Base-by-base conservation (phyloP, 2,888 invertebrate species). In the Drosophila formosana region DNA sequence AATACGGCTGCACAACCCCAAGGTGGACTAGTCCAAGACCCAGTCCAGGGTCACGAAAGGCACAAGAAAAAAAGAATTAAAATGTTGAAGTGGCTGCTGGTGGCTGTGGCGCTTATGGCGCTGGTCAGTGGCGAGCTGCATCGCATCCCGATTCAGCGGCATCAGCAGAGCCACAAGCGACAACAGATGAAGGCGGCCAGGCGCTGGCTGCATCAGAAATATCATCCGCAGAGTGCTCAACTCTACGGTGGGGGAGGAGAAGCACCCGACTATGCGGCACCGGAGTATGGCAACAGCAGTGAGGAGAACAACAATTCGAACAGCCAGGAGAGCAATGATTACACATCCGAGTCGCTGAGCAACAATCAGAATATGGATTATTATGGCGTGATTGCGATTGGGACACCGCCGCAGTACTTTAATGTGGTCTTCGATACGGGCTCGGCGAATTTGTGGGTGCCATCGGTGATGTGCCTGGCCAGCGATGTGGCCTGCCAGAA, bases 371-470 rank as follows among this genome's bases (percentile, higher is more conserved):
- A 98, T 93, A 96, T 98, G 72, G 98, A 98, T 92, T 99, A 99
- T 93, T 98, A 96, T 93, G 99, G 98, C 7, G 95, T 95, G 4
- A 98, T 99, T 84, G 93, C 94, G 3, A 96, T 99, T 92, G 99
- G 99, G 64, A 95, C 94, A 50, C 99, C 99, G 28, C 95, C 97
- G 61, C 99, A 99, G 93, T 93, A 93, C 4, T 99, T 99, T 93
- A 95, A 95, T 88, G 99, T 99, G 74, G 96, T 99, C 71, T 99
- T 99, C 93, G 99, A 99, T 93, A 83, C 86, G 28, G 99, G 99
- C 69, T 99, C 99, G 11, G 97, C 99, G 56, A 99, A 99, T 93
- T 94, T 99, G 67, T 99, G 99, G 99, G 96, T 99, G 64, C 99
- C 99, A 7, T 99, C 99, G 39, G 97, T 97, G 93, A 96, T 98